Base-by-base conservation (phyloP, 2,797 vertebrate species). In the Periophthalmus magnuspinnatus region DNA sequence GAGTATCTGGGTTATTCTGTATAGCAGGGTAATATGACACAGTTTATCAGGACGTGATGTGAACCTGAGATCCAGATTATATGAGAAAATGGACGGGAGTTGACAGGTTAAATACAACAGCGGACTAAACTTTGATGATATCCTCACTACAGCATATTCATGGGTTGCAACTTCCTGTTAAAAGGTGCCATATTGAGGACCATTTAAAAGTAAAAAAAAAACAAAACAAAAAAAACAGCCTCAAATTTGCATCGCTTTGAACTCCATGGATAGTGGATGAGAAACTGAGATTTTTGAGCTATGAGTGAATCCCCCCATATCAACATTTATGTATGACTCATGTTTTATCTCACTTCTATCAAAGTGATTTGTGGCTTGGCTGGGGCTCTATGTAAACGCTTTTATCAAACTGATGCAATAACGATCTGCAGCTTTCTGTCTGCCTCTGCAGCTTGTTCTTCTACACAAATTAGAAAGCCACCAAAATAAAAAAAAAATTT, bases 21-120 rank as follows among this genome's bases (percentile, higher is more conserved):
- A 65, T 72, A 82, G 77, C 70, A 61, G 73, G 81, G 88, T 85
- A 91, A 92, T 80, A 58, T 21, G 83, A 91, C 79, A 79, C 88
- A 76, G 72, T 82, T 81, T 83, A 78, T 85, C 77, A 82, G 83
- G 81, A 77, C 47, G 41, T 3, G 66, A 24, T 69, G 80, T 81
- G 75, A 89, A 91, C 77, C 76, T 67, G 87, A 91, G 77, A 13
- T 7, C 80, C 65, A 74, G 71, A 76, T 69, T 41, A 79, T 72
- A 79, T 69, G 21, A 75, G 70, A 64, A 79, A 75, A 66, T 47
- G 65, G 81, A 75, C 41, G 74, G 67, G 72, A 65, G 38, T 14
- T 48, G 69, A 65, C 33, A 58, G 78, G 79, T 84, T 65, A 60
- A 78, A 82, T 76, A 62, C 73, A 77, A 60, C 21, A 55, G 22